phyloP scores from a whole-genome alignment of 2,888 invertebrate genomes.

The Serripes groenlandicus region DNA sequence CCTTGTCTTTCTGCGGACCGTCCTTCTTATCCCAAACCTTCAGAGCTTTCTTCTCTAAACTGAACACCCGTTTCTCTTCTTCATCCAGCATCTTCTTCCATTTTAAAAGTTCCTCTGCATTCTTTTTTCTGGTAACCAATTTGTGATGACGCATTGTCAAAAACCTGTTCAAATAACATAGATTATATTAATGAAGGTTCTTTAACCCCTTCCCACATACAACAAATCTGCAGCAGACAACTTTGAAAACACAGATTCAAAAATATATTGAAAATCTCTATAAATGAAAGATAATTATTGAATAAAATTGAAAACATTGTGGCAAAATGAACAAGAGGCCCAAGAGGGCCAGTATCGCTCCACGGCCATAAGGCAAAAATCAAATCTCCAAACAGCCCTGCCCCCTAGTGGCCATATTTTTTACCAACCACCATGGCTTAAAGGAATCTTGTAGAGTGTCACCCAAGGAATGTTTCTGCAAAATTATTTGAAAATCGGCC shows the following conservation, averaged over 20 bases:
- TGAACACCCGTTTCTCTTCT: constrained; percentile 83
- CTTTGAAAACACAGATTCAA: background rate
- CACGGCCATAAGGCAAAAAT: too few species aligned
- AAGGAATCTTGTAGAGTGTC: too few species aligned
- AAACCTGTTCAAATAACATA: constrained; percentile 74
- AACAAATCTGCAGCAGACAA: background rate
- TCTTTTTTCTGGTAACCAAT: constrained; percentile 82
- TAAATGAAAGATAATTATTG: too few species aligned
- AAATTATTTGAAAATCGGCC: too few species aligned
- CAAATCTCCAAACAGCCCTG: too few species aligned
- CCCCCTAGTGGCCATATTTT: too few species aligned
- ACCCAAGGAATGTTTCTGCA: too few species aligned
- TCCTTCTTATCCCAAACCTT: constrained; percentile 70
- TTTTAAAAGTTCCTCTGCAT: constrained; percentile 85
- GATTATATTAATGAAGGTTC: background rate
- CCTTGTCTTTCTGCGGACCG: constrained; percentile 26
- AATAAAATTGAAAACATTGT: too few species aligned
- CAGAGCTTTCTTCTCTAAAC: constrained; percentile 84
- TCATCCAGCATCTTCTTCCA: constrained; percentile 85
- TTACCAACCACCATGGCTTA: too few species aligned
- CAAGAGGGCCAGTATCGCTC: too few species aligned
- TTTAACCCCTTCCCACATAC: background rate
- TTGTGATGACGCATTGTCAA: constrained; percentile 85
- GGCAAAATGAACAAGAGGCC: too few species aligned
- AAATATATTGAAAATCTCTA: too few species aligned